These are phyloP conservation scores for Festucalex cinctus DNA, from an alignment of 2,113 vertebrate species.

Conservation along the genomic window DNA sequence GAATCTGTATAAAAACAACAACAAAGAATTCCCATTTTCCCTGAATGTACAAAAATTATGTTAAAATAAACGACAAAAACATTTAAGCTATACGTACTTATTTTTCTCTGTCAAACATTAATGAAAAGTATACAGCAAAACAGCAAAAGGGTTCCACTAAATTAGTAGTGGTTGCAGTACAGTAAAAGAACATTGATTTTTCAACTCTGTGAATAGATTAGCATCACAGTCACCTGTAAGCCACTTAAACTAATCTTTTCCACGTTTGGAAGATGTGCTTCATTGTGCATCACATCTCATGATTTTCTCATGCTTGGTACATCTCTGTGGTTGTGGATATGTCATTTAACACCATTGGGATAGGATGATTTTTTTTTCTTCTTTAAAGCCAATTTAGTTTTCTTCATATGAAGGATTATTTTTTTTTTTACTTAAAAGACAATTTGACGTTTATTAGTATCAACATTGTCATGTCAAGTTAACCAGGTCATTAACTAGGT, in stretches of 20 bases:
- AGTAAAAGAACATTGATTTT: too few species aligned
- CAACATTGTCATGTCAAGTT: not conserved
- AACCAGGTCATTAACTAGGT: too few species aligned
- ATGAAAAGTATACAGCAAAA: too few species aligned
- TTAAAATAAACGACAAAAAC: too few species aligned
- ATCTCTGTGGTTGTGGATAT: not conserved
- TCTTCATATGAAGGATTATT: not conserved
- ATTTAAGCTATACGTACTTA: too few species aligned
- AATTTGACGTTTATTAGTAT: not conserved
- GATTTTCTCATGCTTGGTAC: not conserved
- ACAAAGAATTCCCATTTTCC: too few species aligned
- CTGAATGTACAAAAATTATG: too few species aligned
- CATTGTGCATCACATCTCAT: slow-evolving; percentile 6
- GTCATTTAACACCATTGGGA: not conserved
- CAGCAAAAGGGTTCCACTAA: too few species aligned
- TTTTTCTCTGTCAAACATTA: too few species aligned
- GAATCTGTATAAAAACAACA: too few species aligned
- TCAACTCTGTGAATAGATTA: slow-evolving; percentile 17
- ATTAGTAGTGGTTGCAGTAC: too few species aligned
- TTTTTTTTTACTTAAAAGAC: not conserved
- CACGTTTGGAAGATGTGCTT: slow-evolving; percentile 14
- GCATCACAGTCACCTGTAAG: slow-evolving; percentile 34
- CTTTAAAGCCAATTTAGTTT: not conserved
- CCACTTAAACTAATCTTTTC: slow-evolving; percentile 55
- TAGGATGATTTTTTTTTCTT: too few species aligned